Percentiles rank a stretch among this genome's conserved stretches.
Conservation (phyloP, 2,113 vertebrate species). For the Strigops habroptila region DNA sequence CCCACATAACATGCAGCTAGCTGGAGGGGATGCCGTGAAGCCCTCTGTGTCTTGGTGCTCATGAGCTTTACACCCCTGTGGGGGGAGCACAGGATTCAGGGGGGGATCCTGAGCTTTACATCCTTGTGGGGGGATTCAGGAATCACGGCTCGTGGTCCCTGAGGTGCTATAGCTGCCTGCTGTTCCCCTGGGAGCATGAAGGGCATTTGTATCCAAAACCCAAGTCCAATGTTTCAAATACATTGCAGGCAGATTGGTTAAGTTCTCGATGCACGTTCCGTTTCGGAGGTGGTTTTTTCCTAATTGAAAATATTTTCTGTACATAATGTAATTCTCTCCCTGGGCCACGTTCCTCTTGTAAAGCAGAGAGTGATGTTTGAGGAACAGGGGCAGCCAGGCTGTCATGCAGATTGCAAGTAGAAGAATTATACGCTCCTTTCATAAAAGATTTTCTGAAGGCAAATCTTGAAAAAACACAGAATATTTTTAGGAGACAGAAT, state of each 20-base stretch:
- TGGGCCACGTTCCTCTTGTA: neutral
- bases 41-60: neutral
- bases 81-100: neutral
- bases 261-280: neutral
- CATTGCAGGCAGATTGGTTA: neutral
- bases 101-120: neutral
- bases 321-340: neutral
- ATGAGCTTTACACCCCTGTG: neutral
- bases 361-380: neutral
- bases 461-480: neutral
- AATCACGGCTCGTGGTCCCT: neutral
- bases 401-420: neutral
- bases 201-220: neutral
- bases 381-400: neutral
- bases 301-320: neutral
- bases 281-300: neutral
- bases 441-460: neutral
- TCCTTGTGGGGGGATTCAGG: neutral
- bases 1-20: neutral
- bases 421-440: neutral
- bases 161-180: conserved; percentile 15
- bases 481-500: neutral
- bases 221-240: neutral
- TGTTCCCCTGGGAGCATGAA: neutral
- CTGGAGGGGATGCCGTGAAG: neutral